Evolutionary conservation across 2,888 invertebrate species (phyloP).

Genomic region (Rhingia rostrata): DNA sequence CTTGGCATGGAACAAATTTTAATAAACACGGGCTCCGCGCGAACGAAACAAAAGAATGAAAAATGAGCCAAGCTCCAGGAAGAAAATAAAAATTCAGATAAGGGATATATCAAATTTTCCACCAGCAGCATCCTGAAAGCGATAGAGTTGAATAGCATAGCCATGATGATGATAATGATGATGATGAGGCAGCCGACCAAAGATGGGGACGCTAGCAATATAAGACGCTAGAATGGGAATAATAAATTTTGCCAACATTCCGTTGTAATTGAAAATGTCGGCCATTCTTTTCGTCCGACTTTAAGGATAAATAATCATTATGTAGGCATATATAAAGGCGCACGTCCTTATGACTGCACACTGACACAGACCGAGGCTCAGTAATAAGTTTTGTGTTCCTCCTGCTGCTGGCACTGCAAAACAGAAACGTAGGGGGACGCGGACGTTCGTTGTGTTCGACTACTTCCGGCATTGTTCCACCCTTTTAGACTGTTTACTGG

Average conservation of each 20-base stretch:
- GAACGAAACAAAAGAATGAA: conserved; percentile 49
- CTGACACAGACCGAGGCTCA: neutral
- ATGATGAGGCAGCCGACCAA: neutral
- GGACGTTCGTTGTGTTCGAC: neutral
- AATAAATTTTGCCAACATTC: conserved; percentile 69
- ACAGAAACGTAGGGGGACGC: conserved; percentile 1
- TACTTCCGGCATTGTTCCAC: conserved; percentile 18
- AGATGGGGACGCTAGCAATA: conserved; percentile 1
- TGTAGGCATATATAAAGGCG: conserved; percentile 24
- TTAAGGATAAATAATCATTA: conserved; percentile 81
- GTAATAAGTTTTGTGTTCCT: conserved; percentile 34
- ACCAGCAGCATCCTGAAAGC: neutral
- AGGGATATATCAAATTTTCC: conserved; percentile 26
- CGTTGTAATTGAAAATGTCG: conserved; percentile 81
- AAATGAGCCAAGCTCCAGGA: conserved; percentile 28
- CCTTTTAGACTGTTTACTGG: conserved; percentile 4
- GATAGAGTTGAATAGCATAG: conserved; percentile 45
- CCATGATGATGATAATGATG: conserved; percentile 19
- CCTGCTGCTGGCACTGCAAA: neutral
- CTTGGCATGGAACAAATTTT: conserved; percentile 41
- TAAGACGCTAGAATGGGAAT: conserved; percentile 16
- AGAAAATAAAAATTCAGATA: conserved; percentile 3
- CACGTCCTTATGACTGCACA: conserved; percentile 18
- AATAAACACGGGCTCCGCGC: conserved; percentile 5
- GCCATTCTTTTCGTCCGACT: conserved; percentile 78